Evolutionary conservation across 2,797 vertebrate species (phyloP).

Genomic region (Schizopygopsis malacanthus): DNA sequence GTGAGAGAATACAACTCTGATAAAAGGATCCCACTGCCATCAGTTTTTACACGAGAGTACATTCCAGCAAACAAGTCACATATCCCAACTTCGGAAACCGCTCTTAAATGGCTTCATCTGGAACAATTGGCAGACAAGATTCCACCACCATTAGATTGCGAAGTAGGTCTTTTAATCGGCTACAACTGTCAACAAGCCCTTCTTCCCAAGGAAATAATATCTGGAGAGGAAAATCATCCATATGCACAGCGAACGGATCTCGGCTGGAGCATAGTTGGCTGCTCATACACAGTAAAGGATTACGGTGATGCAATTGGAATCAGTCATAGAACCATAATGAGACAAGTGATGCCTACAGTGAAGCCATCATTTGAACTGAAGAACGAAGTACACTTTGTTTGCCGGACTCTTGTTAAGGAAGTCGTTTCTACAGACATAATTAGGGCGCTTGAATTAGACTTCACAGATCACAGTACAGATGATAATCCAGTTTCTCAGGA

Average conservation of each 20-base stretch:
- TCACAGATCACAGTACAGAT: neutral
- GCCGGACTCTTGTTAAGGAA: slow-evolving; percentile 50
- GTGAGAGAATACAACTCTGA: too few relatives aligned
- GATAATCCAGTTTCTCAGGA: too few relatives aligned
- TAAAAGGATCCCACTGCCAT: too few relatives aligned
- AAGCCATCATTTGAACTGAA: slow-evolving; percentile 29
- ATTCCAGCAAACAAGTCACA: slow-evolving; percentile 22
- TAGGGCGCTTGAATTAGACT: slow-evolving; percentile 50
- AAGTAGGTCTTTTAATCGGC: too few relatives aligned
- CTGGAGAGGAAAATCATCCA: too few relatives aligned
- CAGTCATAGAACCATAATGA: slow-evolving; percentile 52
- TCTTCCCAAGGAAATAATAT: too few relatives aligned
- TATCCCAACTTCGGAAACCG: slow-evolving; percentile 42
- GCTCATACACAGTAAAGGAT: slow-evolving; percentile 8
- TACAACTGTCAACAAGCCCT: too few relatives aligned
- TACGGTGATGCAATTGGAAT: slow-evolving; percentile 39
- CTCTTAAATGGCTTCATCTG: slow-evolving; percentile 47
- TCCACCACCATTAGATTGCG: too few relatives aligned
- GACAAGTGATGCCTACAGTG: slow-evolving; percentile 45
- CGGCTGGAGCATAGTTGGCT: slow-evolving; percentile 44
- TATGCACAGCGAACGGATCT: neutral
- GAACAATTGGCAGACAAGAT: too few relatives aligned
- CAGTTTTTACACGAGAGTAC: too few relatives aligned
- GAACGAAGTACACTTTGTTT: slow-evolving; percentile 47
- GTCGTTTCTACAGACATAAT: slow-evolving; percentile 44